Evolutionary conservation across 2,888 invertebrate species (phyloP).

Genomic region (Odontomyia ornata): DNA sequence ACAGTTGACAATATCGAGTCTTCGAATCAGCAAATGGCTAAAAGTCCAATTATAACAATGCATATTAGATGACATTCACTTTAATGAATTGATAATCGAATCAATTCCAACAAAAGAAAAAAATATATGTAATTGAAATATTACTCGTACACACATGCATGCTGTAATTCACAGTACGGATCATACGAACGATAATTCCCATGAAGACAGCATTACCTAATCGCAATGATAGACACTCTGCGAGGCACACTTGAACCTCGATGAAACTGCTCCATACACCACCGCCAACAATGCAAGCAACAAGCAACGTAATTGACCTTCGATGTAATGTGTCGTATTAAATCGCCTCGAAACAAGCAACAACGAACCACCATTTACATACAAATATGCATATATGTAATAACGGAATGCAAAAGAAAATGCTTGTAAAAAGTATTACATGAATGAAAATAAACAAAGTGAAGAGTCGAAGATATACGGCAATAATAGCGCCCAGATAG

Average conservation of each 20-base stretch:
- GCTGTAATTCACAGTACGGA: not conserved
- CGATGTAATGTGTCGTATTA: slow-evolving; percentile 23
- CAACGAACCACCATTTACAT: slow-evolving; percentile 8
- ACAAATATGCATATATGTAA: too few species aligned
- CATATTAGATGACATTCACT: slow-evolving; percentile 14
- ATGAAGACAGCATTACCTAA: slow-evolving; percentile 30
- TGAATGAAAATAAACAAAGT: slow-evolving; percentile 17
- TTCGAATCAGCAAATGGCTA: not conserved
- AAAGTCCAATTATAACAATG: not conserved
- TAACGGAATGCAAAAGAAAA: slow-evolving; percentile 32
- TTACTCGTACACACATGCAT: not conserved
- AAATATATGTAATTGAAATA: not conserved
- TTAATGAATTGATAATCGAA: slow-evolving; percentile 17
- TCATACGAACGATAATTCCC: slow-evolving; percentile 14
- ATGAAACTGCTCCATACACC: not conserved
- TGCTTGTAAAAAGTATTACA: slow-evolving; percentile 14
- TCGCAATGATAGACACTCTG: not conserved
- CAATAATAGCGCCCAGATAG: not conserved
- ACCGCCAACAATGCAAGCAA: not conserved
- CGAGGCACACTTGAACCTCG: not conserved
- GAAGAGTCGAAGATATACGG: not conserved
- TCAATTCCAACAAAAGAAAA: not conserved
- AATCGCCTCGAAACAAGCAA: slow-evolving; percentile 9
- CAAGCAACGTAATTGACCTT: slow-evolving; percentile 23
- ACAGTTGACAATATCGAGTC: not conserved